A percentile compares a stretch with the other conserved stretches of the same genome.
Evolutionary conservation across 1,140 invertebrate species (phyloP).

Genomic region (Magallana gigas): DNA sequence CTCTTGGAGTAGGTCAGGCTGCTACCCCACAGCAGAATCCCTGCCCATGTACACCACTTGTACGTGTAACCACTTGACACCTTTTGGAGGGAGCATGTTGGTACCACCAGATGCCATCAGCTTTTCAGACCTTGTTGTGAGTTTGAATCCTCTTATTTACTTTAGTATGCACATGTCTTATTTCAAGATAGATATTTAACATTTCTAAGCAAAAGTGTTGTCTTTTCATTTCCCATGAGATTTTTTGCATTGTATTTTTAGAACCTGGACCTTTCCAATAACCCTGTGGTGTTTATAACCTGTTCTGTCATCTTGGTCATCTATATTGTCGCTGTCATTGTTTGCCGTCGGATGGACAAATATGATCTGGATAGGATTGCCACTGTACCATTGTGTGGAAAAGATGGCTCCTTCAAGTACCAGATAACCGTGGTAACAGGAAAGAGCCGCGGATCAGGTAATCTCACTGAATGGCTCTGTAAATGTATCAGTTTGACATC

Average conservation of each 20-base stretch:
- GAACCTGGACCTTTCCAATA: slow-evolving; percentile 68
- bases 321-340: slow-evolving; percentile 78
- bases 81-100: slow-evolving; percentile 72
- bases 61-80: slow-evolving; percentile 73
- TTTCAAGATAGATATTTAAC: no score
- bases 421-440: slow-evolving; percentile 74
- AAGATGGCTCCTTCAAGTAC: slow-evolving; percentile 74
- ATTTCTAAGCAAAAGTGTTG: no score
- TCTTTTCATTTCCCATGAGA: no score
- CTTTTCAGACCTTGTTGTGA: slow-evolving; percentile 72
- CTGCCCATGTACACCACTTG: slow-evolving; percentile 64
- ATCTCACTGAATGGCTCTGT: neutral
- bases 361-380: slow-evolving; percentile 76
- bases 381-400: slow-evolving; percentile 73
- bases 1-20: slow-evolving; percentile 67
- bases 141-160: slow-evolving; percentile 23
- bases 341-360: slow-evolving; percentile 79
- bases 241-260: slow-evolving; percentile 48
- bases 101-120: slow-evolving; percentile 67
- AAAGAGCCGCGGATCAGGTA: slow-evolving; percentile 69
- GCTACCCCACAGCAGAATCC: slow-evolving; percentile 62
- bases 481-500: neutral
- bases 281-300: slow-evolving; percentile 75
- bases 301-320: slow-evolving; percentile 78
- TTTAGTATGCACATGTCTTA: neutral